Evolutionary conservation across 2,888 invertebrate species (phyloP).

Genomic region (Tanypteryx hageni): DNA sequence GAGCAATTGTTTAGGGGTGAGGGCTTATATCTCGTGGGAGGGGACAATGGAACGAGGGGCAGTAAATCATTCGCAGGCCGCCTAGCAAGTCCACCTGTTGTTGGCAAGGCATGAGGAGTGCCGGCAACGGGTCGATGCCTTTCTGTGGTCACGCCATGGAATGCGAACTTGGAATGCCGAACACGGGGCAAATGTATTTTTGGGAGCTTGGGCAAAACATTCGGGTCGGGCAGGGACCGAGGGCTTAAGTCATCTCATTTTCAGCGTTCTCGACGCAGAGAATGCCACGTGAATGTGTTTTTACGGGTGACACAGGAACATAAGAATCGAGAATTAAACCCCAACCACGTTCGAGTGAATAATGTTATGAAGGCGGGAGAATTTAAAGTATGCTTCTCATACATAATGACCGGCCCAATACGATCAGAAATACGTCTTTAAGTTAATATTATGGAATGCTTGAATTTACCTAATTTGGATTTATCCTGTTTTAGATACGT

Average conservation of each 20-base stretch:
- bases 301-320: background rate
- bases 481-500: too few species aligned
- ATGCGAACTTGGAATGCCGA: background rate
- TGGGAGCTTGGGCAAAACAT: background rate
- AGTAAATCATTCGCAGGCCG: constrained; percentile 12
- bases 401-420: too few species aligned
- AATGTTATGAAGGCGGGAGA: background rate
- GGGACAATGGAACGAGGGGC: background rate
- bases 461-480: too few species aligned
- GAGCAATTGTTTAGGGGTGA: background rate
- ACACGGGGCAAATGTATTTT: constrained; percentile 9
- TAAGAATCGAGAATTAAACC: background rate
- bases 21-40: background rate
- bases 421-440: too few species aligned
- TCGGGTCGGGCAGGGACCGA: background rate
- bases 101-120: constrained; percentile 4
- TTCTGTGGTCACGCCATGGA: background rate
- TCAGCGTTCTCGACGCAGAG: background rate
- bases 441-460: too few species aligned
- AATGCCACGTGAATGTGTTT: background rate
- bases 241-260: constrained; percentile 1
- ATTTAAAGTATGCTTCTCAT: too few species aligned
- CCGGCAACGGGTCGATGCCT: background rate
- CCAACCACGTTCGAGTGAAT: background rate
- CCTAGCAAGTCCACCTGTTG: constrained; percentile 9